phyloP scores from a whole-genome alignment of 2,113 vertebrate species.

The Salvelinus sp. region DNA sequence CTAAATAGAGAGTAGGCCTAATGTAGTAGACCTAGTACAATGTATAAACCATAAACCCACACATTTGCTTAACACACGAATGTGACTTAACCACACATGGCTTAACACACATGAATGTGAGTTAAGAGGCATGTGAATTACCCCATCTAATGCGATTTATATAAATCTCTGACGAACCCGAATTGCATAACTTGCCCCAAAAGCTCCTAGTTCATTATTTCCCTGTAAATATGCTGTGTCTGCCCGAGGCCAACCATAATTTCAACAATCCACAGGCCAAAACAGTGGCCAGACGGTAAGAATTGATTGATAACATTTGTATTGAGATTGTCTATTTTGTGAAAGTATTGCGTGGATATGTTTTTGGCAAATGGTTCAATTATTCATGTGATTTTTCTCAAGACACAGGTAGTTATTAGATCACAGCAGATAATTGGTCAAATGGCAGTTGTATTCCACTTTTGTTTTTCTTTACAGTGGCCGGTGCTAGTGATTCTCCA shows the following conservation, averaged over 20 bases:
- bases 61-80: neutral
- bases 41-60: no score
- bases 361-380: neutral
- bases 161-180: constrained; percentile 69
- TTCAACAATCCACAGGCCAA: constrained; percentile 57
- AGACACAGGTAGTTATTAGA: neutral
- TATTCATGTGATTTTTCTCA: neutral
- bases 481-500: constrained; percentile 11
- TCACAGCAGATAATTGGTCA: neutral
- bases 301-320: neutral
- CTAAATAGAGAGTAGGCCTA: no score
- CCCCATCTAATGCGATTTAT: constrained; percentile 65
- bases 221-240: constrained; percentile 48
- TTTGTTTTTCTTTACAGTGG: constrained; percentile 26
- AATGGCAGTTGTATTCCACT: neutral
- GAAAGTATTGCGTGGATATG: neutral
- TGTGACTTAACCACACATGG: neutral
- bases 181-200: constrained; percentile 64
- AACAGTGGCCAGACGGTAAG: constrained; percentile 61
- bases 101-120: constrained; percentile 21
- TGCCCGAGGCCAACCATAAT: constrained; percentile 40
- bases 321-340: neutral
- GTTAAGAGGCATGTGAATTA: constrained; percentile 27
- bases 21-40: neutral
- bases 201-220: constrained; percentile 62